Conservation (phyloP, 2,113 vertebrate species). For the Actinemys pallida region DNA sequence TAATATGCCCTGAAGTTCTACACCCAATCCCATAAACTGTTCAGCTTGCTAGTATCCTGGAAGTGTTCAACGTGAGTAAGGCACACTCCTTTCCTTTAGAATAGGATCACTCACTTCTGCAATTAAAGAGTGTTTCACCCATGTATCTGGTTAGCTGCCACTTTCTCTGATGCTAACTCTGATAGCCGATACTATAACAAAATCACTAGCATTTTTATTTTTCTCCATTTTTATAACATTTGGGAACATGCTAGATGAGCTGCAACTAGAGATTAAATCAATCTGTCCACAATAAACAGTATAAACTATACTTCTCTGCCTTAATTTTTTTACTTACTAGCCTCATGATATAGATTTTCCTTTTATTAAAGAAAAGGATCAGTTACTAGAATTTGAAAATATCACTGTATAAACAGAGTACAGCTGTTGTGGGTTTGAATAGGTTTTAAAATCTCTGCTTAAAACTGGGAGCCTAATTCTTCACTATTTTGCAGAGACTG, state of each 20-base stretch:
- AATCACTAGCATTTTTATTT: not conserved
- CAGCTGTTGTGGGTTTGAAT: too few relatives aligned
- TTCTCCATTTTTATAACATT: not conserved
- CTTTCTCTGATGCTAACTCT: not conserved
- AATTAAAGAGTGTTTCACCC: not conserved
- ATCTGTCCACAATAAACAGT: not conserved
- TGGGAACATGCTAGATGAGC: not conserved
- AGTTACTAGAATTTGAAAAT: accelerated
- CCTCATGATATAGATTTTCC: not conserved
- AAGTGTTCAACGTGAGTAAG: not conserved
- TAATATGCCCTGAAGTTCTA: not conserved
- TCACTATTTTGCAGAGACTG: too few relatives aligned
- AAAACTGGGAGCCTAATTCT: too few relatives aligned
- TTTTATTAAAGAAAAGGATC: not conserved
- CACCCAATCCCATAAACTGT: accelerated
- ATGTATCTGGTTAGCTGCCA: not conserved
- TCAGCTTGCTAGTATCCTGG: not conserved
- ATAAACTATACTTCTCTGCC: accelerated
- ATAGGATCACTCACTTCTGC: accelerated
- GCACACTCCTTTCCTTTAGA: conserved; percentile 19
- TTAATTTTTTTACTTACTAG: not conserved
- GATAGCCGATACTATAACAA: not conserved
- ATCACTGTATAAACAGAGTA: too few relatives aligned
- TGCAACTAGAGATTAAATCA: not conserved
- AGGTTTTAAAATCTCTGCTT: too few relatives aligned